Evolutionary conservation across 2,888 invertebrate genomes (phyloP).

Genomic region (Pardosa pseudoannulata): DNA sequence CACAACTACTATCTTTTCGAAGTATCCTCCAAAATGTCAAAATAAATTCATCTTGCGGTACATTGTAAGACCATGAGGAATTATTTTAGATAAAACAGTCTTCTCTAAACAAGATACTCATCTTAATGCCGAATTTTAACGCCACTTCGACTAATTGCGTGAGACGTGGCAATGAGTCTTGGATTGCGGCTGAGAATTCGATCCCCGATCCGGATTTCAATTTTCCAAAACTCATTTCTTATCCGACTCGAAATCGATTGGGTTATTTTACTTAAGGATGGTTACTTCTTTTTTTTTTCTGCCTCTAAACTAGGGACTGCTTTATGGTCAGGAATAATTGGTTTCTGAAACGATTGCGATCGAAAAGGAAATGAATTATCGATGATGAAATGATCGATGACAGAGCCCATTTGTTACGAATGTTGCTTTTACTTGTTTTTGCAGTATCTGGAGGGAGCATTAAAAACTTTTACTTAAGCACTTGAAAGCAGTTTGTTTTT

Average conservation of each 20-base stretch:
- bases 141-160: constrained; percentile 28
- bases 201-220: constrained; percentile 53
- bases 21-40: too few relatives aligned
- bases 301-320: constrained; percentile 22
- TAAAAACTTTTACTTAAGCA: too few relatives aligned
- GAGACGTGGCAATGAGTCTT: constrained; percentile 60
- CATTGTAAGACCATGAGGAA: too few relatives aligned
- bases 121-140: neutral
- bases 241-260: constrained; percentile 44
- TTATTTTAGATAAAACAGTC: too few relatives aligned
- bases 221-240: constrained; percentile 65
- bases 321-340: constrained; percentile 48
- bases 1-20: too few relatives aligned
- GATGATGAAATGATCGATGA: constrained; percentile 68
- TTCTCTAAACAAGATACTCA: neutral
- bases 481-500: too few relatives aligned
- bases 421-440: neutral
- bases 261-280: constrained; percentile 52
- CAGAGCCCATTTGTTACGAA: constrained; percentile 21
- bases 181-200: constrained; percentile 35
- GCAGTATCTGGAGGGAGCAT: too few relatives aligned
- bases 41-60: too few relatives aligned
- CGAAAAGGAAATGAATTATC: constrained; percentile 67
- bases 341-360: constrained; percentile 69
- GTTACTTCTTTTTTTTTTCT: constrained; percentile 28